Evolutionary conservation across 2,888 invertebrate species (phyloP).

Genomic region (Vandiemenella viatica): DNA sequence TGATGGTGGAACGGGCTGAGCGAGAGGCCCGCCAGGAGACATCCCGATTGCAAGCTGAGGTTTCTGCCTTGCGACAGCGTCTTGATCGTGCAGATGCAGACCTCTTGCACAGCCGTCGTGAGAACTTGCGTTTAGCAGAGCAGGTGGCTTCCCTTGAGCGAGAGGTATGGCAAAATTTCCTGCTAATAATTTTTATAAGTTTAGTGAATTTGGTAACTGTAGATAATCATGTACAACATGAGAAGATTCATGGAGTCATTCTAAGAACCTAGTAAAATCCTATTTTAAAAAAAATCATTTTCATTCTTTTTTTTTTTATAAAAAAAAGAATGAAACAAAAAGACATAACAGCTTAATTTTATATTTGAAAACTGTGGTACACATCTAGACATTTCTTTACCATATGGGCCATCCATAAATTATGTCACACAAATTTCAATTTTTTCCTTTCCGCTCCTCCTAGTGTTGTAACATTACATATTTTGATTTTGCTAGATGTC

Average conservation of each 20-base stretch:
- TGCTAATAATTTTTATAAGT: not conserved
- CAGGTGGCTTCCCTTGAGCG: conserved; percentile 66
- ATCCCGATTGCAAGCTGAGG: conserved; percentile 56
- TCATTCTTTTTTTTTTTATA: too few species aligned
- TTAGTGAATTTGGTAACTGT: not conserved
- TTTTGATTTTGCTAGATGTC: too few species aligned
- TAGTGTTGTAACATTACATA: too few species aligned
- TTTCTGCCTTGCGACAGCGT: conserved; percentile 55
- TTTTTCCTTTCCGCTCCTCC: too few species aligned
- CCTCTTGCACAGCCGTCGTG: conserved; percentile 60
- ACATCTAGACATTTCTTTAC: too few species aligned
- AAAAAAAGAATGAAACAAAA: too few species aligned
- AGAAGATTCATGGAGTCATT: not conserved
- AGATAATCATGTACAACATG: not conserved
- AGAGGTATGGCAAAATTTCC: too few species aligned
- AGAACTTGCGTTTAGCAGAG: conserved; percentile 61
- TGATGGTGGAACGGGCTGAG: conserved; percentile 49
- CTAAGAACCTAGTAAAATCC: not conserved
- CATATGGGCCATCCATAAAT: too few species aligned
- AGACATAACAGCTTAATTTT: too few species aligned
- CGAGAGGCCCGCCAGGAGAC: conserved; percentile 62
- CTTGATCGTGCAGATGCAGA: conserved; percentile 69
- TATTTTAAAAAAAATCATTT: too few species aligned
- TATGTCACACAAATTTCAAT: too few species aligned
- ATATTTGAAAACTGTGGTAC: too few species aligned